Base-by-base conservation (phyloP, 2,113 vertebrate genomes). In the Pontoporia blainvillei region DNA sequence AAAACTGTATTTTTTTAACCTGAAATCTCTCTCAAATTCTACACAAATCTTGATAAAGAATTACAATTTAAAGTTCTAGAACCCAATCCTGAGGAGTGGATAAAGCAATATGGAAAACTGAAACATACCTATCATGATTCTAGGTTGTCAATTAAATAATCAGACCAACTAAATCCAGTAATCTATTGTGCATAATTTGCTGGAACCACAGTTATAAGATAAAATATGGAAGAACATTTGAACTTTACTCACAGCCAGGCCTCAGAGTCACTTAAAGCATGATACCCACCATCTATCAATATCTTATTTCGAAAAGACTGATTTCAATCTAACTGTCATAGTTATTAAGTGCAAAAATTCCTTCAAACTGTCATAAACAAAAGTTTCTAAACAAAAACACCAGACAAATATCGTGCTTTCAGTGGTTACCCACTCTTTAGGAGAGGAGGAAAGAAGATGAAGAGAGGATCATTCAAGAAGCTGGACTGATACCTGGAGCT, bases 401-500 rank as follows among this genome's bases (percentile, higher is more conserved):
- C 29, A 90, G 39, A 82, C 23, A 82, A 94, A 96, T 39, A 84
- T 57, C 52, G 79, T 2, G n/a, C 71, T 92, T 90, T 89, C 57
- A 96, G 73, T 96, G 69, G 59, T 79, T 54, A 96, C 64, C 82
- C 39, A 49, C 73, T 98, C 90, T 96, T 97, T 8, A 96, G 92
- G 36, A 98, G 76, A 96, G 88, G 36, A 98, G 96, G 81, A 86
- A 72, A 96, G n/a, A 97, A 89, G 90, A 98, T 75, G 31, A 97
- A 94, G 67, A 98, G 14, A 87, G 84, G 86, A 54, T 73, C 66
- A 96, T 69, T 97, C 86, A 94, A 92, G 90, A 96, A 96, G 82
- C 49, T 11, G 94, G 86, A 96, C 62, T 82, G 66, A 91, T 57
- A 86, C 41, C 36, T 81, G 21, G 21, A 0, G 0, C 61, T 85